Evolutionary conservation across 2,888 invertebrate genomes (phyloP), one percentile per base, ranked within the genome.

Genomic region (Calameuta filiformis): DNA sequence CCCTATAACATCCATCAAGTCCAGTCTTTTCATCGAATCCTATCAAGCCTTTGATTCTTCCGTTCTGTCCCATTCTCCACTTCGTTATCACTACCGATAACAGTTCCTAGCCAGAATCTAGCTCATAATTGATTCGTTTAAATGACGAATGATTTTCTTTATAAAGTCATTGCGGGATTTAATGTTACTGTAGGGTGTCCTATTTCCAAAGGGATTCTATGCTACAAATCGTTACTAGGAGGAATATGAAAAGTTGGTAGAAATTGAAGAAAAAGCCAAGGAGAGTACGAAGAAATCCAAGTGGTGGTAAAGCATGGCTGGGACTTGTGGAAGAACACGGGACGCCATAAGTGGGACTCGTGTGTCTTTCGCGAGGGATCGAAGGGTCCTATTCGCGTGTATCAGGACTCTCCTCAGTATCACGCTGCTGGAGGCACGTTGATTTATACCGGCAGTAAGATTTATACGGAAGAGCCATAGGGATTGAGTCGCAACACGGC

Each of bases 401-500:
- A 89, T 89, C 89, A 85, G 87, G 82, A 85, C 35, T 71, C 82
- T 85, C 85, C 83, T 85, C 82, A 85, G 88, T 89, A 90, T 90
- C 90, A 89, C 88, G 88, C 90, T 89, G 89, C 87, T 89, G 87
- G 89, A 89, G 89, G 88, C 89, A 88, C 86, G 89, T 88, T 91
- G 91, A 91, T 91, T 91, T 91, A 91, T 90, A 84, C 86, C 85
- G 83, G 79, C 83, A 83, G 82, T 78, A 86, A 91, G 91, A 91
- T 91, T 91, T 91, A 91, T 91, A 88, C 87, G 89, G 87, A 90
- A 90, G 89, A 90, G 86, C 87, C 86, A 85, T 87, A 40, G 85
- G 91, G 90, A 91, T 91, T 91, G 91, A 91, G 91, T 91, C 89
- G 88, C 90, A 90, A 91, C 91, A 91, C 88, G 89, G 89, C 90